Evolutionary conservation across 2,888 invertebrate species (phyloP).

Genomic region (Drosophila paramelanica): DNA sequence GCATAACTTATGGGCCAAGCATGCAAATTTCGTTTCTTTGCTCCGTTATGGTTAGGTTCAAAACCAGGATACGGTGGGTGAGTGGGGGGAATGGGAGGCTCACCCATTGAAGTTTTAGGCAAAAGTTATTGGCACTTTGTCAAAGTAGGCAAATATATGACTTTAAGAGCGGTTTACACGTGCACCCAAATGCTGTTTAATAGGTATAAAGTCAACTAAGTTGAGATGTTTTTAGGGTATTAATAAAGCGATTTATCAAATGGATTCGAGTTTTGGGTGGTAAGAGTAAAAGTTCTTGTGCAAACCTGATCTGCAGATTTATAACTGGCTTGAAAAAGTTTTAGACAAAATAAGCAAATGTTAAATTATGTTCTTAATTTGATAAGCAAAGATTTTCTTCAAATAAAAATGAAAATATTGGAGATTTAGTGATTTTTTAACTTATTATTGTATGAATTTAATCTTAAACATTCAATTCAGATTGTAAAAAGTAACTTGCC

Average conservation of each 20-base stretch:
- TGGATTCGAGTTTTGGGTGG: neutral
- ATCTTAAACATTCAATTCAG: no score
- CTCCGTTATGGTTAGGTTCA: constrained; percentile 53
- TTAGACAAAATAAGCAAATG: no score
- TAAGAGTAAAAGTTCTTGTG: neutral
- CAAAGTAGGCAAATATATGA: constrained; percentile 56
- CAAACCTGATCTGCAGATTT: no score
- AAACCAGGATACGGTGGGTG: neutral
- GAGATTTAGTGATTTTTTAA: no score
- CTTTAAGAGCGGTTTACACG: constrained; percentile 39
- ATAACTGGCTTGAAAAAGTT: neutral
- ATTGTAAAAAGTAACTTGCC: constrained; percentile 8
- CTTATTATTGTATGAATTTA: no score
- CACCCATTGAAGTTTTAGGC: constrained; percentile 48
- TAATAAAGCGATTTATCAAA: constrained; percentile 1
- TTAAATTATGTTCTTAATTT: neutral
- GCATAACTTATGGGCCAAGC: constrained; percentile 75
- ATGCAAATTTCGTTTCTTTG: constrained; percentile 67
- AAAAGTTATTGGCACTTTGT: constrained; percentile 81
- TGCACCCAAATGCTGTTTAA: constrained; percentile 7
- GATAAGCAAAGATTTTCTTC: no score
- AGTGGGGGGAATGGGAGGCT: neutral
- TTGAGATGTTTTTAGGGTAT: neutral
- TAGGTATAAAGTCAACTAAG: neutral
- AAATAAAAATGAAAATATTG: no score